Conservation (phyloP, 2,113 vertebrate genomes). For the Cyphomyrus discorhynchus region DNA sequence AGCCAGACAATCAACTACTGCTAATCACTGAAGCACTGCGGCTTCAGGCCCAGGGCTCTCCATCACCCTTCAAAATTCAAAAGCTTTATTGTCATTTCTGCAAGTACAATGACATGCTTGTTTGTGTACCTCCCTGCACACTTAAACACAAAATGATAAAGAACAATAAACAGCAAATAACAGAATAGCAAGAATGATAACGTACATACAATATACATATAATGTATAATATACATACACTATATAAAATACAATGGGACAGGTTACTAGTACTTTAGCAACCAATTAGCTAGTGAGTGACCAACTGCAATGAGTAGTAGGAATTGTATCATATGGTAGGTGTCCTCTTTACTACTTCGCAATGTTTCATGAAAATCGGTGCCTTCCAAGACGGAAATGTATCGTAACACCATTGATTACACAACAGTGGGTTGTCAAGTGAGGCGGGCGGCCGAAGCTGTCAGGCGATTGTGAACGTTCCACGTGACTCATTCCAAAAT, state of each 20-base stretch:
- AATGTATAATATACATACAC: not conserved
- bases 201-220: not conserved
- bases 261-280: not conserved
- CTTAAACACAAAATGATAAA: not conserved
- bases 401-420: not conserved
- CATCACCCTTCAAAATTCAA: not conserved
- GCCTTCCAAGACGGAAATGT: not conserved
- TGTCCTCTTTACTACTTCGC: not conserved
- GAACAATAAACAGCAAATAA: not conserved
- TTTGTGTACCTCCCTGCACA: not conserved
- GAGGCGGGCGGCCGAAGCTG: not conserved
- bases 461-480: not conserved
- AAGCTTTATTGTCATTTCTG: not conserved
- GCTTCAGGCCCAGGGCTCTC: not conserved
- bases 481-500: not conserved
- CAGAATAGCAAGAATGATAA: not conserved
- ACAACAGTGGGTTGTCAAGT: conserved; percentile 4
- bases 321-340: not conserved
- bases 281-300: not conserved
- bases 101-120: not conserved
- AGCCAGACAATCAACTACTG: not conserved
- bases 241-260: not conserved
- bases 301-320: not conserved
- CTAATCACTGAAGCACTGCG: not conserved
- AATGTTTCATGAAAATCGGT: not conserved